These are phyloP conservation scores for Sylvicapra grimmia DNA, from an alignment of 2,113 vertebrate genomes.

Conservation along the genomic window DNA sequence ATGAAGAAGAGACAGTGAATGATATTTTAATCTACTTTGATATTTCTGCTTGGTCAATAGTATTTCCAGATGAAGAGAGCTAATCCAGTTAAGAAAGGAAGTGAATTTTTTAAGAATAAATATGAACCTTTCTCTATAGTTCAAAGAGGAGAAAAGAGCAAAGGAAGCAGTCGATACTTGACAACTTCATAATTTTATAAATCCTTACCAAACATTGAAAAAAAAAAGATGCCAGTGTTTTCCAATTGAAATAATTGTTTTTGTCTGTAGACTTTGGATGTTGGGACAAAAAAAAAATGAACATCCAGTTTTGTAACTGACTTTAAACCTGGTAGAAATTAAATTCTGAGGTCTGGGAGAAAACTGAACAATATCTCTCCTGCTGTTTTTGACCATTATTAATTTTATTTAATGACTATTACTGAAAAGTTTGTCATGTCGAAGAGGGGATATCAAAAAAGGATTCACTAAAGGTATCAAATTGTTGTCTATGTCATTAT, in stretches of 20 bases:
- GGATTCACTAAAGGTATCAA: neutral
- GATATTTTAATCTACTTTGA: slow-evolving; percentile 39
- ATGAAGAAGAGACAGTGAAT: neutral
- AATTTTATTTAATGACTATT: neutral
- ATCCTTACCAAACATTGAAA: neutral
- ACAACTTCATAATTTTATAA: slow-evolving; percentile 23
- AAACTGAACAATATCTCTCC: neutral
- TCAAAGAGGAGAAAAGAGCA: slow-evolving; percentile 29
- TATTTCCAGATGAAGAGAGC: slow-evolving; percentile 40
- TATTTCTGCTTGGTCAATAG: neutral
- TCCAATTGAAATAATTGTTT: slow-evolving; percentile 26
- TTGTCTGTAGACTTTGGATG: neutral
- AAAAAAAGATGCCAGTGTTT: neutral
- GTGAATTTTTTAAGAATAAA: slow-evolving; percentile 24
- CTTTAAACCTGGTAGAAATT: slow-evolving; percentile 19
- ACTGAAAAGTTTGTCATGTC: neutral
- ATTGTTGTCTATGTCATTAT: neutral
- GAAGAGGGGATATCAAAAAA: neutral
- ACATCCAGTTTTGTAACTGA: neutral
- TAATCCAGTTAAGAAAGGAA: slow-evolving; percentile 12
- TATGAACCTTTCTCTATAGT: neutral
- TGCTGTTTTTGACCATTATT: neutral
- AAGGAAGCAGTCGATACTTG: neutral
- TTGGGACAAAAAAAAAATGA: neutral
- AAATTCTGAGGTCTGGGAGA: neutral